phyloP scores from a whole-genome alignment of 2,888 invertebrate genomes.

The Pandemis heparana region DNA sequence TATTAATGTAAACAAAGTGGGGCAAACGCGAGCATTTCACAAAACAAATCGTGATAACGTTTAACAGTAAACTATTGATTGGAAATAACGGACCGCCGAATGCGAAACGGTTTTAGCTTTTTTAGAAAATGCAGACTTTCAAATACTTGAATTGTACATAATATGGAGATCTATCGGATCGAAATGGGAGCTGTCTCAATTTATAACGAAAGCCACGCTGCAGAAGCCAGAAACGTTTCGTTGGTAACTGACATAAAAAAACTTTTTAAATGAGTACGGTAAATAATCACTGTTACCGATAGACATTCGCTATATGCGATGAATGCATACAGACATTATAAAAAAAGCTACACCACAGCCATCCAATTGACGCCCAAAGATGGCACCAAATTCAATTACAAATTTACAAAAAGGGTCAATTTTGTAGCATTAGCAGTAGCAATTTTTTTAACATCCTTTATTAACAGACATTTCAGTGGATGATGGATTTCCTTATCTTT shows the following conservation, averaged over 20 bases:
- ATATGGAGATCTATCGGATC: slow-evolving; percentile 4
- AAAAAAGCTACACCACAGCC: background rate
- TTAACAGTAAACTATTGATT: slow-evolving; percentile 69
- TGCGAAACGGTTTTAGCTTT: slow-evolving; percentile 21
- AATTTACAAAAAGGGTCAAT: background rate
- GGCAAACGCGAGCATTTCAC: slow-evolving; percentile 34
- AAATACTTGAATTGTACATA: background rate
- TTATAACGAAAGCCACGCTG: background rate
- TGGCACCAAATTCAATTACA: background rate
- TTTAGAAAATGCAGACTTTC: slow-evolving; percentile 28
- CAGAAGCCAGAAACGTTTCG: too few species aligned
- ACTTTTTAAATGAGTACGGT: background rate
- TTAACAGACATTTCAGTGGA: slow-evolving; percentile 9
- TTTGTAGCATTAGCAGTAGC: too few species aligned
- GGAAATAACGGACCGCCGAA: slow-evolving; percentile 61
- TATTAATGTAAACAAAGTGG: slow-evolving; percentile 42
- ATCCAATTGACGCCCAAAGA: background rate
- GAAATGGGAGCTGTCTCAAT: background rate
- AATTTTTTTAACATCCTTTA: slow-evolving; percentile 1
- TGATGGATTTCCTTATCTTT: slow-evolving; percentile 14
- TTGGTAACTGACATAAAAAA: too few species aligned
- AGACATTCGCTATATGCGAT: background rate
- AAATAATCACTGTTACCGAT: background rate
- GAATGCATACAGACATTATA: background rate
- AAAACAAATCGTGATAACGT: slow-evolving; percentile 63